These are phyloP conservation scores for Archaeoteleia sp. DNA, from an alignment of 2,888 invertebrate genomes.

Conservation along the genomic window DNA sequence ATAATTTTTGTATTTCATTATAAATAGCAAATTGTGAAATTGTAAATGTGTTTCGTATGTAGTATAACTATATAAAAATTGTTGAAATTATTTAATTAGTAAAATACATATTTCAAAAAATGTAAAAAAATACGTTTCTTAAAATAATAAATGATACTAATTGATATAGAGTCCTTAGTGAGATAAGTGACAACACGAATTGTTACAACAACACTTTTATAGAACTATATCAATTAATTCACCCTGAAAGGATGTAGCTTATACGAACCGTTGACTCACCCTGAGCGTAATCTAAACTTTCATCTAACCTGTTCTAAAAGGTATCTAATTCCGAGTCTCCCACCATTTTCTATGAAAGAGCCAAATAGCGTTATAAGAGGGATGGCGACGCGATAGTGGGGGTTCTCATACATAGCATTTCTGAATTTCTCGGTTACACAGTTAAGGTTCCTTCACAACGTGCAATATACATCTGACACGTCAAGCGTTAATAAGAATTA, in stretches of 20 bases:
- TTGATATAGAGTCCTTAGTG: too few relatives aligned
- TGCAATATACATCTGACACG: too few relatives aligned
- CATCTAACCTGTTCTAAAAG: conserved; percentile 73
- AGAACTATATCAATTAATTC: conserved; percentile 15
- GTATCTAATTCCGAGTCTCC: conserved; percentile 71
- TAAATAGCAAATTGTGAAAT: too few relatives aligned
- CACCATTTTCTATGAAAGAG: conserved; percentile 69
- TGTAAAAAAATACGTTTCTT: too few relatives aligned
- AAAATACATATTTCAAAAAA: too few relatives aligned
- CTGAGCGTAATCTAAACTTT: conserved; percentile 73
- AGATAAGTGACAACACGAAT: conserved; percentile 3
- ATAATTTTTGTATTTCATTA: too few relatives aligned
- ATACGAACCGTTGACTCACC: conserved; percentile 62
- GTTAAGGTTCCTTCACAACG: conserved; percentile 45
- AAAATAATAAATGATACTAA: too few relatives aligned
- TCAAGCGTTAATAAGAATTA: too few relatives aligned
- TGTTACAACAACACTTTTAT: conserved; percentile 11
- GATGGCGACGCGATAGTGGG: conserved; percentile 43
- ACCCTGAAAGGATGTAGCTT: conserved; percentile 20
- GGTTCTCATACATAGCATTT: conserved; percentile 42
- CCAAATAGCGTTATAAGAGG: conserved; percentile 53
- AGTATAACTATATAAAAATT: too few relatives aligned
- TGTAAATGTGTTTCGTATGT: too few relatives aligned
- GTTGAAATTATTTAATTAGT: too few relatives aligned
- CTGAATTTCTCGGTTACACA: conserved; percentile 40